Evolutionary conservation across 2,888 invertebrate species (phyloP).

Genomic region (Acanthosepion lycidas): DNA sequence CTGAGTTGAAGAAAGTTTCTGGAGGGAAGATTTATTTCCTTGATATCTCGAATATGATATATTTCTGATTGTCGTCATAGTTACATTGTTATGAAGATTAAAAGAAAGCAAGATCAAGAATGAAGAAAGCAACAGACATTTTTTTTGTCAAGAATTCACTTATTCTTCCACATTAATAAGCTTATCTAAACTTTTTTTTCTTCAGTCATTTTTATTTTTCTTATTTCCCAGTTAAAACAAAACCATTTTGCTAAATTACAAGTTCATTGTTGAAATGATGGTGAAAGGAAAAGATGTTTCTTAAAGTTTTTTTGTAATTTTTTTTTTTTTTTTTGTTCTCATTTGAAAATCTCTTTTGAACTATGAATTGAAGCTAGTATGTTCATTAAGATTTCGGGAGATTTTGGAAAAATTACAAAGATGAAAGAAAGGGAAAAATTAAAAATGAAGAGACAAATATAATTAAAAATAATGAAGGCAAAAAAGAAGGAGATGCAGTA

Average conservation of each 20-base stretch:
- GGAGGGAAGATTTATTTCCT: conserved; percentile 12
- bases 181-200: not conserved
- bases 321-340: not conserved
- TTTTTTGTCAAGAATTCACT: not conserved
- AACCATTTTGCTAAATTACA: conserved; percentile 33
- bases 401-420: conserved; percentile 12
- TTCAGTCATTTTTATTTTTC: not conserved
- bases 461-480: not conserved
- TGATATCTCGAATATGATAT: not conserved
- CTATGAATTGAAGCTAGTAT: not conserved
- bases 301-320: not conserved
- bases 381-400: not conserved
- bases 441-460: not conserved
- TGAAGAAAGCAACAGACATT: not conserved
- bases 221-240: not conserved
- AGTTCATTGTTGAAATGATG: not conserved
- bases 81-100: not conserved
- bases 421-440: not conserved
- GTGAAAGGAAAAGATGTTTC: not conserved
- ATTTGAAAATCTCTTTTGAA: not conserved
- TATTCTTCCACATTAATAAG: not conserved
- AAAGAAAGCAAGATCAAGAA: not conserved
- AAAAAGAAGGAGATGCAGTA: not conserved
- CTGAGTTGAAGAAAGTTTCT: not conserved
- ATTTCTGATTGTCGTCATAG: not conserved